Percentiles rank a stretch among this genome's conserved stretches.
These are phyloP conservation scores for Ips typographus DNA, from an alignment of 1,140 invertebrate species.

Conservation along the genomic window DNA sequence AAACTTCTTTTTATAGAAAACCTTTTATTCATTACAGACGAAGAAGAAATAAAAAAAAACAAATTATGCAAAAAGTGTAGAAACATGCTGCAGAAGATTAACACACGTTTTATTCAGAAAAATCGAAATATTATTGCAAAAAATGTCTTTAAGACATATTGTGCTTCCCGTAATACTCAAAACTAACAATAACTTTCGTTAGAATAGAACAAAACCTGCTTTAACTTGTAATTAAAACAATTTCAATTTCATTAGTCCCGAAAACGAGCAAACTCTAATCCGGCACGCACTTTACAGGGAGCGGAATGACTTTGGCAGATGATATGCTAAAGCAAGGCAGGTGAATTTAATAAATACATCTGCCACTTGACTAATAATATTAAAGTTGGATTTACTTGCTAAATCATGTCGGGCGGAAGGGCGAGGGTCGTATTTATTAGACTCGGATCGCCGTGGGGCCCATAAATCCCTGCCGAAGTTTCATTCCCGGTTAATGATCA, in stretches of 20 bases:
- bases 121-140: too few relatives aligned
- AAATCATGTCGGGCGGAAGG: conserved; percentile 22
- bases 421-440: conserved; percentile 25
- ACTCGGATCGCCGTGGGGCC: conserved; percentile 15
- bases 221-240: neutral
- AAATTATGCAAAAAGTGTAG: too few relatives aligned
- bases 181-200: too few relatives aligned
- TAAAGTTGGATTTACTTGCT: conserved; percentile 27
- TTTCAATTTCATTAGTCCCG: neutral
- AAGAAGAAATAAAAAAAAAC: too few relatives aligned
- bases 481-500: conserved; percentile 12
- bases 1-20: neutral
- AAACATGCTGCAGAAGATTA: too few relatives aligned
- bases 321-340: conserved; percentile 16
- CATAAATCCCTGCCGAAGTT: conserved; percentile 8
- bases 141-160: too few relatives aligned
- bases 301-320: conserved; percentile 19
- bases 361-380: conserved; percentile 28
- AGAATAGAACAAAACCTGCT: too few relatives aligned
- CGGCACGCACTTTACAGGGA: neutral
- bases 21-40: neutral
- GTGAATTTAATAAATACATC: conserved; percentile 30
- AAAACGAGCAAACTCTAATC: neutral
- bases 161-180: too few relatives aligned
- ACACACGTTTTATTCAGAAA: too few relatives aligned